Evolutionary conservation across 2,888 invertebrate genomes (phyloP).

Genomic region (Galeruca laticollis): DNA sequence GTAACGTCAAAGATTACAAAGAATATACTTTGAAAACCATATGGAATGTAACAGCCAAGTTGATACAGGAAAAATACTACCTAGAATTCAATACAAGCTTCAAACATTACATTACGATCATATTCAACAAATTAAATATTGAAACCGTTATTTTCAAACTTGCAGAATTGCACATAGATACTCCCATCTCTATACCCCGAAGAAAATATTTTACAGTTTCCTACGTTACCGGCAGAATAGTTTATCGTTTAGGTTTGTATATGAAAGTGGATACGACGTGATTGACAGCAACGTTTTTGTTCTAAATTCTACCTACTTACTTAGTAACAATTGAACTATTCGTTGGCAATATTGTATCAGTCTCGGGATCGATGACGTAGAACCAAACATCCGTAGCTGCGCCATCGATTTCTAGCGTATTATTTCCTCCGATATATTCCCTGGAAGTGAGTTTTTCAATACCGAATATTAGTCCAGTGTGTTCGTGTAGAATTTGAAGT

Average conservation of each 20-base stretch:
- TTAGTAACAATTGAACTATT: conserved; percentile 79
- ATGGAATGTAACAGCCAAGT: too few species aligned
- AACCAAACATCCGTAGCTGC: conserved; percentile 89
- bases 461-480: conserved; percentile 81
- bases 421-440: conserved; percentile 79
- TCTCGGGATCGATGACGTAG: conserved; percentile 84
- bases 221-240: neutral
- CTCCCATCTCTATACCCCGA: too few species aligned
- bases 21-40: too few species aligned
- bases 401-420: conserved; percentile 78
- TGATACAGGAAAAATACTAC: too few species aligned
- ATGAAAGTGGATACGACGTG: neutral
- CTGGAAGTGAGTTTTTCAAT: conserved; percentile 87
- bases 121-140: too few species aligned
- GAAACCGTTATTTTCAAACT: too few species aligned
- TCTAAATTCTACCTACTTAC: too few species aligned
- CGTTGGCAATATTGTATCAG: conserved; percentile 79
- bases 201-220: neutral
- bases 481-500: conserved; percentile 76
- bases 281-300: neutral
- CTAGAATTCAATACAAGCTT: too few species aligned
- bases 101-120: too few species aligned
- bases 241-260: neutral
- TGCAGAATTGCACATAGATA: too few species aligned
- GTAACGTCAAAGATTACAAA: too few species aligned